Conservation (phyloP, 2,113 vertebrate genomes). For the Toxotes jaculatrix region DNA sequence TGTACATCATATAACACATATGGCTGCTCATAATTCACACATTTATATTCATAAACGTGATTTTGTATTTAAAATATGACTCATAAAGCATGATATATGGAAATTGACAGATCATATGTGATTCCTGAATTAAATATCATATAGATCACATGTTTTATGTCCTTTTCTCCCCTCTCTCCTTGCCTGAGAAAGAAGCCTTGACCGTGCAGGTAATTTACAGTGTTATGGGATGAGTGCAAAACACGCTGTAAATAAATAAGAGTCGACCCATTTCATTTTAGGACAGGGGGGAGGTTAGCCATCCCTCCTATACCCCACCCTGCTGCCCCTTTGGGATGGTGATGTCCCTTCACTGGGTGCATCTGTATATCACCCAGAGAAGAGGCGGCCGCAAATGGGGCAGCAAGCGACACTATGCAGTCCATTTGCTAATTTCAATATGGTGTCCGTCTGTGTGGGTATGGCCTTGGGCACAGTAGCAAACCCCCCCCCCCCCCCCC, state of each 20-base stretch:
- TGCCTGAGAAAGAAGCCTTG: conserved; percentile 82
- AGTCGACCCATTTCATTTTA: conserved; percentile 82
- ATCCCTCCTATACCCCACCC: conserved; percentile 10
- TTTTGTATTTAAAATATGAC: conserved; percentile 87
- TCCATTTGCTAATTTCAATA: conserved; percentile 88
- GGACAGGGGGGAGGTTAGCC: conserved; percentile 60
- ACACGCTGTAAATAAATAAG: conserved; percentile 89
- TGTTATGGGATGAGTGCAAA: conserved; percentile 87
- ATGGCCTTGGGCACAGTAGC: conserved; percentile 82
- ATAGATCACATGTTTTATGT: conserved; percentile 84
- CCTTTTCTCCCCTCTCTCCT: conserved; percentile 60
- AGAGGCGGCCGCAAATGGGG: conserved; percentile 76
- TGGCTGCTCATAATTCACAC: conserved; percentile 80
- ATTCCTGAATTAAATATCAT: conserved; percentile 86
- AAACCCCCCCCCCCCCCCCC: conserved; percentile 59
- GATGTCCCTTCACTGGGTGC: conserved; percentile 66
- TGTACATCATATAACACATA: conserved; percentile 77
- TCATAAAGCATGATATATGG: conserved; percentile 85
- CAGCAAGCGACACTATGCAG: conserved; percentile 80
- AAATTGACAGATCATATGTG: conserved; percentile 87
- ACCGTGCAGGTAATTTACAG: conserved; percentile 86
- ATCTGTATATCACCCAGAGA: conserved; percentile 79
- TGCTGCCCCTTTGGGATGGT: conserved; percentile 59
- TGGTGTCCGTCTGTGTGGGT: conserved; percentile 81
- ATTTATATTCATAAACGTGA: conserved; percentile 84